Conservation (phyloP, 2,888 invertebrate species). For the Adelphocoris suturalis region DNA sequence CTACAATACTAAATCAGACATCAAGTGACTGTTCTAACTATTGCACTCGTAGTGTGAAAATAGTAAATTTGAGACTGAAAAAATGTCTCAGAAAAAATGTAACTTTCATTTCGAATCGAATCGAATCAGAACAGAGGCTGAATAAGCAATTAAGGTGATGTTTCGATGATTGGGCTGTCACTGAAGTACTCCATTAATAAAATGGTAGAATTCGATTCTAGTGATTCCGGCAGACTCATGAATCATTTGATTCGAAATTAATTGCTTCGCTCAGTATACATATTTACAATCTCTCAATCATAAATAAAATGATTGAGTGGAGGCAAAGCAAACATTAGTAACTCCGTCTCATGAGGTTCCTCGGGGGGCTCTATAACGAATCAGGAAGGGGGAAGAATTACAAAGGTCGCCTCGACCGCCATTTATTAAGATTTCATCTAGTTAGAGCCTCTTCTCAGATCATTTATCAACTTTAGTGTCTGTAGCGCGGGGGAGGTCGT, state of each 20-base stretch:
- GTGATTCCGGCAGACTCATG: background rate
- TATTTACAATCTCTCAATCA: constrained; percentile 54
- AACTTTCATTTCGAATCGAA: constrained; percentile 6
- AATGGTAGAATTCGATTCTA: constrained; percentile 5
- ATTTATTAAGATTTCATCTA: constrained; percentile 69
- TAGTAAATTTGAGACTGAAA: too few relatives aligned
- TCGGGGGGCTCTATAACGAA: constrained; percentile 24
- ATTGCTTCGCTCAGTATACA: background rate
- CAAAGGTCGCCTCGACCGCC: constrained; percentile 54
- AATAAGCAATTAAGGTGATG: constrained; percentile 9
- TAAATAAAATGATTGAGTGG: constrained; percentile 25
- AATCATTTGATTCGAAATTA: constrained; percentile 43
- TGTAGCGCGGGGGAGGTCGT: constrained; percentile 44
- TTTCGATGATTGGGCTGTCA: constrained; percentile 45
- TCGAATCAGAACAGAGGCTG: background rate
- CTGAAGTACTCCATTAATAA: constrained; percentile 43
- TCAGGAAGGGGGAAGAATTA: constrained; percentile 23
- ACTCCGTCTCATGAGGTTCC: background rate
- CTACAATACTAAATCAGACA: too few relatives aligned
- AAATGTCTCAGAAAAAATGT: background rate
- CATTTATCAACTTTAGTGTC: constrained; percentile 61
- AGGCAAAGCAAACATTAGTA: constrained; percentile 39
- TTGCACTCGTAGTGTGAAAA: too few relatives aligned
- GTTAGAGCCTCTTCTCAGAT: constrained; percentile 63
- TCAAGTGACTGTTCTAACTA: too few relatives aligned